phyloP scores from a whole-genome alignment of 2,797 vertebrate species.

The Gambelia wislizenii region DNA sequence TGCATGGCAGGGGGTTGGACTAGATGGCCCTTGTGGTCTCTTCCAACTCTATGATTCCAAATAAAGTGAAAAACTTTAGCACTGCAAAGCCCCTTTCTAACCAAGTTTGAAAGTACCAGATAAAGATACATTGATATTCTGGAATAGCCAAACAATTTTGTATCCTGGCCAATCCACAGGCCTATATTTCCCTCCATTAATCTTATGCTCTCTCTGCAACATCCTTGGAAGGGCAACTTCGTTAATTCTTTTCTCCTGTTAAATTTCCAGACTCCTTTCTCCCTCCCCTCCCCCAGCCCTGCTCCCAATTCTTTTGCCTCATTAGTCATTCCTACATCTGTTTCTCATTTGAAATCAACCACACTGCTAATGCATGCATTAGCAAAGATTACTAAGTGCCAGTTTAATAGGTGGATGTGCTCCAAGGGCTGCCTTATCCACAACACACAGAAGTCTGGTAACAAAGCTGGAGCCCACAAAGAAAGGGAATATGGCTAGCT shows the following conservation, averaged over 20 bases:
- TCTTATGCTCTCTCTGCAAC: slow-evolving; percentile 40
- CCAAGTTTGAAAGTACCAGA: not conserved
- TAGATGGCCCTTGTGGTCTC: too few relatives aligned
- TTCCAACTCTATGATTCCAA: too few relatives aligned
- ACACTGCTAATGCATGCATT: slow-evolving; percentile 30
- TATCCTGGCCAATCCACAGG: slow-evolving; percentile 22
- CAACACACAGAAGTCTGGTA: slow-evolving; percentile 34
- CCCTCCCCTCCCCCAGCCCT: slow-evolving; percentile 1
- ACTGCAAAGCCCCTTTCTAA: not conserved
- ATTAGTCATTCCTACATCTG: slow-evolving; percentile 38
- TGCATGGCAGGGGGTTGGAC: too few relatives aligned
- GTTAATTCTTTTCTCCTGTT: not conserved
- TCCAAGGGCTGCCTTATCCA: slow-evolving; percentile 54
- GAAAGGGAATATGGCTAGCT: slow-evolving; percentile 8
- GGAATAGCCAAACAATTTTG: not conserved
- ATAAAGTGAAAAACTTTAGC: not conserved
- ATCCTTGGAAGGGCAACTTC: slow-evolving; percentile 10
- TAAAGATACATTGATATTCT: not conserved
- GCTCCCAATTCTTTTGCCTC: not conserved
- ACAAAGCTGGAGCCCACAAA: slow-evolving; percentile 37
- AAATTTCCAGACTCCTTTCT: not conserved
- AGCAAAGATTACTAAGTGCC: slow-evolving; percentile 41
- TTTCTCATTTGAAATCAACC: slow-evolving; percentile 21
- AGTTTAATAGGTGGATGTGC: slow-evolving; percentile 43
- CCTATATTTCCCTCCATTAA: slow-evolving; percentile 53